phyloP scores from a whole-genome alignment of 2,113 vertebrate species.

The Donacobius atricapilla region DNA sequence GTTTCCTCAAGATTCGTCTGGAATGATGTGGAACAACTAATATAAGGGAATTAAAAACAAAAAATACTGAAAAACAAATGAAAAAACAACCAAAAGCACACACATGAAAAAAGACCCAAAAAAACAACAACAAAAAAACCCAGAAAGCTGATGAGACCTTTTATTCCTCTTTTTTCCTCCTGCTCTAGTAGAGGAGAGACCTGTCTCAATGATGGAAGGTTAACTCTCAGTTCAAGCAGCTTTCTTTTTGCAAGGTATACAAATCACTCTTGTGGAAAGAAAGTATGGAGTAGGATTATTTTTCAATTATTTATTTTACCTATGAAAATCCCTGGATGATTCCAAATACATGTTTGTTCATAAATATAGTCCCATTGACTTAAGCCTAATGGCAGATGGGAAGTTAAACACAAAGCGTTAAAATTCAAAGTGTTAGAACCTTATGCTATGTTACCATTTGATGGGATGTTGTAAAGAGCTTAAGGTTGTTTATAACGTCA shows the following conservation, averaged over 20 bases:
- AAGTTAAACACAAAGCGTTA: not conserved
- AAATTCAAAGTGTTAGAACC: not conserved
- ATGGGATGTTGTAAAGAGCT: not conserved
- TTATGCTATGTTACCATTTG: not conserved
- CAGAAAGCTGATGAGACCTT: not conserved
- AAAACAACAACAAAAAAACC: rapidly evolving
- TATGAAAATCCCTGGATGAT: not conserved
- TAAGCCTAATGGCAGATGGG: not conserved
- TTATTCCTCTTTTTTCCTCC: rapidly evolving
- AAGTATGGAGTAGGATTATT: not conserved
- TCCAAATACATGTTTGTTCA: not conserved
- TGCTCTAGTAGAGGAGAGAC: not conserved
- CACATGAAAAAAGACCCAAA: not conserved
- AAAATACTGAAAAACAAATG: too few relatives aligned
- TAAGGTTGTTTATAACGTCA: not conserved
- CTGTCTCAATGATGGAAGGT: not conserved
- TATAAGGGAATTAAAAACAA: not conserved
- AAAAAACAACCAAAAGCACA: not conserved
- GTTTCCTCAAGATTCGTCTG: not conserved
- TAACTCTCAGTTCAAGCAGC: not conserved
- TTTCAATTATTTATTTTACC: not conserved
- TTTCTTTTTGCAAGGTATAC: not conserved
- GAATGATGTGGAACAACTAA: not conserved
- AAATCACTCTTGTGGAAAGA: not conserved
- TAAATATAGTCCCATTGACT: not conserved